Conservation (phyloP, 2,797 vertebrate species). For the Melanotaenia boesemani region DNA sequence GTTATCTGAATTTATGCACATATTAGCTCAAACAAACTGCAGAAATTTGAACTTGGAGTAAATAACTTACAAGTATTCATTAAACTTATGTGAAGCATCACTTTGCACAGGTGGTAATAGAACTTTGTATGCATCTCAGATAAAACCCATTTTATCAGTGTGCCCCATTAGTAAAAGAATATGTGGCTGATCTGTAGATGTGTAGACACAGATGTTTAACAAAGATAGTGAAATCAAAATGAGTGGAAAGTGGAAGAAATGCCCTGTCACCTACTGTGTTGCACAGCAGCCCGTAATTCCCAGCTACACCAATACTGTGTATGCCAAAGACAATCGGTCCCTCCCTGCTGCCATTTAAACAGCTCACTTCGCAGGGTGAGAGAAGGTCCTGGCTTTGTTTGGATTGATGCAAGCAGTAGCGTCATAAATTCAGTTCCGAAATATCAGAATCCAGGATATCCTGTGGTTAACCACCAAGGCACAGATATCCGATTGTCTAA, state of each 20-base stretch:
- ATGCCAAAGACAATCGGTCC: slow-evolving; percentile 64
- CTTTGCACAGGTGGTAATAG: slow-evolving; percentile 1
- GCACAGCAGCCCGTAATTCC: slow-evolving; percentile 46
- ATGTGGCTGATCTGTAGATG: slow-evolving; percentile 48
- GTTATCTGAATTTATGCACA: neutral
- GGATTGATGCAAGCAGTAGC: slow-evolving; percentile 62
- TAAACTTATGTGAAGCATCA: neutral
- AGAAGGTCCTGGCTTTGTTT: slow-evolving; percentile 65
- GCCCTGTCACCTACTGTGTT: slow-evolving; percentile 51
- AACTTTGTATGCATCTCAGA: slow-evolving; percentile 6
- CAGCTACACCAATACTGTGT: slow-evolving; percentile 47
- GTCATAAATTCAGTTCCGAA: slow-evolving; percentile 69
- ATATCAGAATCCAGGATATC: slow-evolving; percentile 77
- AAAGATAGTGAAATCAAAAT: slow-evolving; percentile 55
- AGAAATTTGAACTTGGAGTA: neutral
- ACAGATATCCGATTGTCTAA: slow-evolving; percentile 68
- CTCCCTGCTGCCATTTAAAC: slow-evolving; percentile 38
- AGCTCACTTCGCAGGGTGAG: slow-evolving; percentile 53
- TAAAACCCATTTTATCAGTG: slow-evolving; percentile 21
- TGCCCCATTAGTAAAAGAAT: slow-evolving; percentile 34
- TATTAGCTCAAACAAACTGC: neutral
- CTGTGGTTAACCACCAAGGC: slow-evolving; percentile 71
- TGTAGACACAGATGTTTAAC: slow-evolving; percentile 42
- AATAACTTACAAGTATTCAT: neutral
- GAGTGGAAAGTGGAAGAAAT: slow-evolving; percentile 45